Conservation (phyloP, 1,140 invertebrate genomes). For the Heliconius eleuchia region DNA sequence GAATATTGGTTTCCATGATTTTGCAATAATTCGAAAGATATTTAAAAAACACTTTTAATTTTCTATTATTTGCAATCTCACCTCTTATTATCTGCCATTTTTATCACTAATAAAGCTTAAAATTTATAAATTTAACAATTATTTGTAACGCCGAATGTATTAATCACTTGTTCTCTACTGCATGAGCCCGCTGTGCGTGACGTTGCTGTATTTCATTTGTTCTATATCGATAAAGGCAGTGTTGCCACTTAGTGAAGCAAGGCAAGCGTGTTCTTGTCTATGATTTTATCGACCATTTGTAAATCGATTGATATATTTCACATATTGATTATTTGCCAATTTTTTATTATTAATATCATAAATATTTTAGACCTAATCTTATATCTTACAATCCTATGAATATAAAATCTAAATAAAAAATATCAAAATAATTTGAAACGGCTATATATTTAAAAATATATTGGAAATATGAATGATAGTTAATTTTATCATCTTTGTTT, state of each 20-base stretch:
- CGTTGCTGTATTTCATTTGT: constrained; percentile 82
- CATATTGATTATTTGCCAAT: background rate
- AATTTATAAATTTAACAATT: constrained; percentile 63
- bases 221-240: constrained; percentile 58
- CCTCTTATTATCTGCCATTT: constrained; percentile 83
- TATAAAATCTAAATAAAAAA: background rate
- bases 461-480: too few relatives aligned
- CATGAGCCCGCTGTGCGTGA: constrained; percentile 68
- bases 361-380: too few relatives aligned
- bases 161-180: constrained; percentile 62
- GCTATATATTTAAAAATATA: too few relatives aligned
- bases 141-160: constrained; percentile 71
- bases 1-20: constrained; percentile 56
- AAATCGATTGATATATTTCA: background rate
- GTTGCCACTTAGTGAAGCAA: constrained; percentile 46
- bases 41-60: constrained; percentile 14
- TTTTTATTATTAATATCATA: too few relatives aligned
- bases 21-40: constrained; percentile 35
- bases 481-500: too few relatives aligned
- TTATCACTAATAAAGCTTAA: constrained; percentile 64
- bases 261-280: constrained; percentile 35
- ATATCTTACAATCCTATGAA: background rate
- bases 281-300: constrained; percentile 5
- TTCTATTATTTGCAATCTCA: constrained; percentile 53
- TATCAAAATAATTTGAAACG: too few relatives aligned